Evolutionary conservation across 2,888 invertebrate genomes (phyloP).

Genomic region (Piscicola geometra): DNA sequence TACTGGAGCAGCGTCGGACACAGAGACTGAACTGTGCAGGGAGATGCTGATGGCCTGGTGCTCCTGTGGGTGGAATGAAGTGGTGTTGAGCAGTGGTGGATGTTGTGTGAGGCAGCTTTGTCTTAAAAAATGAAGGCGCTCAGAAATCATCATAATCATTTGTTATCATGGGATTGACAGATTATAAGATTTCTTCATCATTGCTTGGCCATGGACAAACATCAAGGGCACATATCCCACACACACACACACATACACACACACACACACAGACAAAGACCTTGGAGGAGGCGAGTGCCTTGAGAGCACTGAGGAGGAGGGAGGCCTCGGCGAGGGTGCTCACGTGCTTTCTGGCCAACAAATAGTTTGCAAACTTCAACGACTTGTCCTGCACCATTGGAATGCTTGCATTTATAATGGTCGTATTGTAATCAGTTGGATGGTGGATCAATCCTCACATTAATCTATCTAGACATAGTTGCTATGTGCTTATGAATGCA

Average conservation of each 20-base stretch:
- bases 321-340: slow-evolving; percentile 78
- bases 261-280: slow-evolving; percentile 56
- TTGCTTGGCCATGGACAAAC: background rate
- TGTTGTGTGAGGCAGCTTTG: background rate
- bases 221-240: background rate
- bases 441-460: background rate
- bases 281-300: slow-evolving; percentile 67
- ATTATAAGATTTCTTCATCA: slow-evolving; percentile 12
- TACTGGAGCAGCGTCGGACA: slow-evolving; percentile 70
- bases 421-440: background rate
- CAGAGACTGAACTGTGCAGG: slow-evolving; percentile 71
- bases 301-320: slow-evolving; percentile 73
- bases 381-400: slow-evolving; percentile 73
- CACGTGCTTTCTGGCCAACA: slow-evolving; percentile 81
- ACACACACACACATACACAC: background rate
- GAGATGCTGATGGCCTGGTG: slow-evolving; percentile 58
- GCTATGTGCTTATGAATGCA: background rate
- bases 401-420: background rate
- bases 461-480: background rate
- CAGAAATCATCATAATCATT: slow-evolving; percentile 8
- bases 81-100: background rate
- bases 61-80: background rate
- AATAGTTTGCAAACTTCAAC: slow-evolving; percentile 82
- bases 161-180: slow-evolving; percentile 6
- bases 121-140: background rate